Base-by-base conservation (phyloP, 2,113 vertebrate species). In the Solea senegalensis region DNA sequence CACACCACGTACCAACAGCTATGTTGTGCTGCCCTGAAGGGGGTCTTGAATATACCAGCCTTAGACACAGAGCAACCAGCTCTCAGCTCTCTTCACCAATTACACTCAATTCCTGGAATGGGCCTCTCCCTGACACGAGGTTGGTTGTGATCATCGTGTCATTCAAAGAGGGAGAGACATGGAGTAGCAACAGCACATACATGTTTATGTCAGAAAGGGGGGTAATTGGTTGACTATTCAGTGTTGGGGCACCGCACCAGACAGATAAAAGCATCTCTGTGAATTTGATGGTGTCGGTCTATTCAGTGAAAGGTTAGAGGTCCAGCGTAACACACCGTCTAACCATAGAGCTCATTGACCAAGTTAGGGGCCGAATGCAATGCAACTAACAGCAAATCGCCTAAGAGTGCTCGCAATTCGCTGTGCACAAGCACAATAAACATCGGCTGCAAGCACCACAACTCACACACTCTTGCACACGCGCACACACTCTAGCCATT, bases 1-100 rank as follows among this genome's bases (percentile, higher is more conserved):
- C 89, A 91, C 82, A 75, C 82, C 84, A 69, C 86, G 85, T 90
- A 90, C 77, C 80, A 74, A 80, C 79, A 77, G 74, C 84, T 84
- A 86, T 89, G 88, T 88, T 83, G 80, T 63, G 73, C 55, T 26
- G 27, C 86, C 90, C 88, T 81, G 8, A 74, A 82, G 84, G 86
- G 84, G 81, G 69, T 83, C 73, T 82, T 68, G 48, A 71, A 84
- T 57, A 72, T 84, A 85, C 86, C 84, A 85, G 85, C 74, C 86
- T 88, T 86, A 88, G 81, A 87, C 79, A 84, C 80, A 82, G 75
- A 87, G 81, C 82, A 67, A 87, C 81, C 82, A 74, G 78, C 81
- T 86, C 83, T 61, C 70, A 76, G 67, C 85, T 78, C 86, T 86
- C 65, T 49, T 79, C 84, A n/a, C 74, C 84, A 90, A 90, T 90